phyloP scores from a whole-genome alignment of 1,140 invertebrate genomes.

The Campoletis sonorensis region DNA sequence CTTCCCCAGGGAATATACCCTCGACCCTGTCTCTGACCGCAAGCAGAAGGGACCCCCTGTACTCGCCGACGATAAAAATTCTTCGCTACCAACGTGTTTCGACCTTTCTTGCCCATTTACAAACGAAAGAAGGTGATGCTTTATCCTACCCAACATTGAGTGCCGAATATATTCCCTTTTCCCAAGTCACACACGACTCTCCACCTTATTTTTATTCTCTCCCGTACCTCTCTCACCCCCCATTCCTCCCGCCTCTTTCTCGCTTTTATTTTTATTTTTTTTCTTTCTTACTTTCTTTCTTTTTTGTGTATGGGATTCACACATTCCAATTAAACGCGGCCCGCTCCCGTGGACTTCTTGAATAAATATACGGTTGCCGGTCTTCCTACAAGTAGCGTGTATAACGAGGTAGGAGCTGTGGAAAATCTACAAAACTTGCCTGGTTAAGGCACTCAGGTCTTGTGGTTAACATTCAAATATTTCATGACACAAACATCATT shows the following conservation, averaged over 20 bases:
- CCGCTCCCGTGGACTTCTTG: background rate
- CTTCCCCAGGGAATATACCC: background rate
- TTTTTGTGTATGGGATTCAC: background rate
- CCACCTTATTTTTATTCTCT: background rate
- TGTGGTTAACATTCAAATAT: too few species aligned
- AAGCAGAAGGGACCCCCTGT: too few species aligned
- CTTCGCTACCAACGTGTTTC: constrained; percentile 32
- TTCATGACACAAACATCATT: too few species aligned
- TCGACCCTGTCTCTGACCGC: background rate
- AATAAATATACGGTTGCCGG: background rate
- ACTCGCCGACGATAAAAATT: constrained; percentile 48
- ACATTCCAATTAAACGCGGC: constrained; percentile 8
- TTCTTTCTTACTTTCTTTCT: too few species aligned
- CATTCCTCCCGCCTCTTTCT: background rate
- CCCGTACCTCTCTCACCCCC: background rate
- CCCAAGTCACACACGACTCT: background rate
- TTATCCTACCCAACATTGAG: constrained; percentile 33
- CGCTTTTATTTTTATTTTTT: too few species aligned
- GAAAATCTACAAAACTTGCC: background rate
- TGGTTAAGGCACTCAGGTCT: background rate
- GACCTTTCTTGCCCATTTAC: constrained; percentile 41
- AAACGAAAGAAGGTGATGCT: constrained; percentile 45
- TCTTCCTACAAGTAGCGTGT: background rate
- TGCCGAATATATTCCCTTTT: background rate
- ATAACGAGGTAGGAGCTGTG: background rate